phyloP scores from a whole-genome alignment of 2,113 vertebrate species.

The Emydura subglobosa region DNA sequence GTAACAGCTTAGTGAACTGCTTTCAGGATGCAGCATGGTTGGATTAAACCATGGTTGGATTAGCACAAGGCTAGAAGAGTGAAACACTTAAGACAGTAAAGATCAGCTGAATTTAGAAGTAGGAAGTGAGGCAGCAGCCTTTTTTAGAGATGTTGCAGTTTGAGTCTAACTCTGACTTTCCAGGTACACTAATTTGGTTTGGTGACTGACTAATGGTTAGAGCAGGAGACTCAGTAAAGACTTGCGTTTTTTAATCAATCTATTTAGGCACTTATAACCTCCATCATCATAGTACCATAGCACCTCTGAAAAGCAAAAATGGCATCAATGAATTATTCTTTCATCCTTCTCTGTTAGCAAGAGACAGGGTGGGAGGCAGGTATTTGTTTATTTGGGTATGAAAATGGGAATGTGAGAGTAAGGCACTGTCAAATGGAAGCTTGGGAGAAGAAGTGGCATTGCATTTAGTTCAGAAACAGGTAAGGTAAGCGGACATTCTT shows the following conservation, averaged over 20 bases:
- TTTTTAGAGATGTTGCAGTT: background rate
- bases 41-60: background rate
- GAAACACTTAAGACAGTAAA: background rate
- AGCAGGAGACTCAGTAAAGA: background rate
- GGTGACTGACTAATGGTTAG: background rate
- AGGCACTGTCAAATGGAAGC: background rate
- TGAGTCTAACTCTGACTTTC: background rate
- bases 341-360: background rate
- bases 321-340: background rate
- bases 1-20: background rate
- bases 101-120: background rate
- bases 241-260: background rate
- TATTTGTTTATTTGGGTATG: conserved; percentile 27
- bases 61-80: background rate
- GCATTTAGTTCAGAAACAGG: conserved; percentile 11
- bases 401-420: conserved; percentile 1
- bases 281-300: background rate
- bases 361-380: background rate
- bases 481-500: background rate
- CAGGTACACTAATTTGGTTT: background rate
- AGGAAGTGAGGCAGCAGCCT: background rate
- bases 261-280: background rate
- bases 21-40: background rate
- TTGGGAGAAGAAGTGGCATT: conserved; percentile 23
- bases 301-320: background rate